A percentile compares a stretch with the other conserved stretches of the same genome.
These are phyloP conservation scores for Triplophysa dalaica DNA, from an alignment of 2,113 vertebrate genomes.

Conservation along the genomic window DNA sequence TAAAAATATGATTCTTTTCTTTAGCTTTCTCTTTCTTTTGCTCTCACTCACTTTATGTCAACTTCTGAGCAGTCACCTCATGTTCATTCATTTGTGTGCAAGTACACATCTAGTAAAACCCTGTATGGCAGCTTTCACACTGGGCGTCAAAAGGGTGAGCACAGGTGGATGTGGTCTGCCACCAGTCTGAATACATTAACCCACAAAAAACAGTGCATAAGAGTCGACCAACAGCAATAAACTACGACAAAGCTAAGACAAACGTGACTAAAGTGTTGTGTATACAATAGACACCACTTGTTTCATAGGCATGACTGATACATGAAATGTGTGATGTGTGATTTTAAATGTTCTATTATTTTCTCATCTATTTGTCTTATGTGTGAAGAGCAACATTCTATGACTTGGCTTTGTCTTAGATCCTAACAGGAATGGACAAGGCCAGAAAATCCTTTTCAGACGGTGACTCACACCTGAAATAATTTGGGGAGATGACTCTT, in stretches of 20 bases:
- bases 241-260: too few species aligned
- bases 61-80: neutral
- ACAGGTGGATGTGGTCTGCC: slow-evolving; percentile 32
- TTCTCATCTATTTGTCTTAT: neutral
- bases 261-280: too few species aligned
- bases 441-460: neutral
- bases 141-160: neutral
- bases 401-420: too few species aligned
- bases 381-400: neutral
- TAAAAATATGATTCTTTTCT: too few species aligned
- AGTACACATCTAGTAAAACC: slow-evolving; percentile 12
- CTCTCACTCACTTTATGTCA: neutral
- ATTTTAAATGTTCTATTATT: neutral
- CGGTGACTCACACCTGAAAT: neutral
- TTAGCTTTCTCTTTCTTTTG: too few species aligned
- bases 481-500: neutral
- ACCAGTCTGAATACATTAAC: slow-evolving; percentile 31
- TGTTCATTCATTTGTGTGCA: neutral
- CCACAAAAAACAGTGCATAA: too few species aligned
- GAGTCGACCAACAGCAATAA: neutral
- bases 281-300: too few species aligned
- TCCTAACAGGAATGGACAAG: too few species aligned
- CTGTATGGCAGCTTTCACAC: slow-evolving; percentile 13
- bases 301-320: neutral
- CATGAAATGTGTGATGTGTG: neutral